Percentiles rank a stretch among this genome's conserved stretches.
Conservation (phyloP, 1,140 invertebrate genomes). For the Sminthurinus signatus region DNA sequence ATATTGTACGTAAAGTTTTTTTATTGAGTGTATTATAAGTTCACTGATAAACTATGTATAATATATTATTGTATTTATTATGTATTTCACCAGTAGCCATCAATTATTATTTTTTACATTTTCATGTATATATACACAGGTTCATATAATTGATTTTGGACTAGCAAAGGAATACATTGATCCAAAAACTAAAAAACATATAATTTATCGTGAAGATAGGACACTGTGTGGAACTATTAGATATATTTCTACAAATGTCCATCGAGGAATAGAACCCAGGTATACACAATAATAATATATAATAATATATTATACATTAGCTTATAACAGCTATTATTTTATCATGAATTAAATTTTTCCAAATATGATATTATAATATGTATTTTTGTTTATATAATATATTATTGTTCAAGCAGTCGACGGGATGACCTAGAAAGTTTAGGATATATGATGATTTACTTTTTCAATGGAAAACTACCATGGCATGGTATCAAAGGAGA, state of each 20-base stretch:
- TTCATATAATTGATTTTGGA: constrained; percentile 59
- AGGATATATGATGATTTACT: constrained; percentile 62
- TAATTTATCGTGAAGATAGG: constrained; percentile 58
- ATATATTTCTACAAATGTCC: constrained; percentile 58
- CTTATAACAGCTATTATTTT: no score
- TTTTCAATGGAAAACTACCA: constrained; percentile 56
- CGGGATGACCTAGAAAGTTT: constrained; percentile 60
- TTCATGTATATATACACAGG: background rate
- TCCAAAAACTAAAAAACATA: constrained; percentile 53
- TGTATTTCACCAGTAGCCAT: no score
- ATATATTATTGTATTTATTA: no score
- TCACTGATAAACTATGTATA: no score
- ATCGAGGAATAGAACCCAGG: constrained; percentile 48
- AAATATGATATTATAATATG: background rate
- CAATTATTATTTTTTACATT: background rate
- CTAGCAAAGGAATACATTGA: constrained; percentile 60
- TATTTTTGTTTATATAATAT: background rate
- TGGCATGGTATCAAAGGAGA: constrained; percentile 59
- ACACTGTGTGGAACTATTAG: constrained; percentile 60
- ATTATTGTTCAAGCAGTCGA: constrained; percentile 46
- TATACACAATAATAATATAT: background rate
- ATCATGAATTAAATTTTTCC: background rate
- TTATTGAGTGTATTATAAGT: background rate
- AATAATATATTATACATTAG: background rate
- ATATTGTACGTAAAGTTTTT: constrained; percentile 24